Base-by-base conservation (phyloP, 2,113 vertebrate species). In the Mormoops blainvillei region DNA sequence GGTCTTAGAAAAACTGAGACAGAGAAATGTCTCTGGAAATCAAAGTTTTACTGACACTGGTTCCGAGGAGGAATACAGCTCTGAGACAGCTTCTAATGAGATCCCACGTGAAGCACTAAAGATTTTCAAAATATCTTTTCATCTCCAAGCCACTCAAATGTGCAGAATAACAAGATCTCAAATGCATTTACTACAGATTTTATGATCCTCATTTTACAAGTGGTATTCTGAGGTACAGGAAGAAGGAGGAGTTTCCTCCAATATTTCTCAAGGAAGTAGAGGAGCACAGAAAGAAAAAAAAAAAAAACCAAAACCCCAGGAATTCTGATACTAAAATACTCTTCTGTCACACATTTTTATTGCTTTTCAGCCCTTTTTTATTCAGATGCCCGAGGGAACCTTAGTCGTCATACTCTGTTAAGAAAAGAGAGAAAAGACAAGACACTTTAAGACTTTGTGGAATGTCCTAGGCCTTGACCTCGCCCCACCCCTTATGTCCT, bases 181-280 rank as follows among this genome's bases (percentile, higher is more conserved):
- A 43, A 41, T 28, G 52, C 38, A 93, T 50, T 87, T 76, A 54
- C 84, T 43, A 63, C 81, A 43, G 73, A 70, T 78, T 65, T 95
- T 94, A 54, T 67, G 20, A 41, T 63, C 45, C 36, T 92, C 56
- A 81, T 71, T 94, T 92, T 89, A 81, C 13, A 67, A 93, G 45
- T 76, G 41, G 85, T 63, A 74, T 77, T 85, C 31, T 63, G 77
- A 82, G 24, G 71, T 74, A 38, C 92, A 94, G 80, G 94, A 94
- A 95, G 70, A 81, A 92, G 87, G 58, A 87, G 84, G 86, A 4
- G 87, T 91, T 97, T 91, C 95, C 91, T 96, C n/a, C 54, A 92
- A 20, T 38, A 78, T 92, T 96, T 92, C 92, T 90, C 70, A 93
- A 94, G 87, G 77, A 74, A 89, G 16, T 73, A 88, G 78, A 90